A percentile compares a stretch with the other conserved stretches of the same genome.
Evolutionary conservation across 2,888 invertebrate species (phyloP).

Genomic region (Parnassius smintheus): DNA sequence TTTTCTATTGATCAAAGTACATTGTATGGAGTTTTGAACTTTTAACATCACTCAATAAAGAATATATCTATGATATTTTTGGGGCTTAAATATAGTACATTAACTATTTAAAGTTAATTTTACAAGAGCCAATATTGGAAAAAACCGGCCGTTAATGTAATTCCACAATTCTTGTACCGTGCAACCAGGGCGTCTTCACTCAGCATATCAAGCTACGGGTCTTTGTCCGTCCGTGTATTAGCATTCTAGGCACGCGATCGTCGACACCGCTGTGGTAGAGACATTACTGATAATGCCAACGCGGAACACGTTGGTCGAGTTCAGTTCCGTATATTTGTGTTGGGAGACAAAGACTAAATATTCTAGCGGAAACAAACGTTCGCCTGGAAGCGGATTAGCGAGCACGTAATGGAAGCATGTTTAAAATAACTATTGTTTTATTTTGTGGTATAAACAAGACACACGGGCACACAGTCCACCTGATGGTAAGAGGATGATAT

Average conservation of each 20-base stretch:
- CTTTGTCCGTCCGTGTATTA: slow-evolving; percentile 28
- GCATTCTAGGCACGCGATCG: slow-evolving; percentile 27
- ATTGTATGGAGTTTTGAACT: too few species aligned
- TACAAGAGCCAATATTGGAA: too few species aligned
- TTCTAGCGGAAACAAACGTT: slow-evolving; percentile 35
- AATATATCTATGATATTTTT: too few species aligned
- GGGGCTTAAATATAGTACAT: too few species aligned
- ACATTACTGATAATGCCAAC: slow-evolving; percentile 30
- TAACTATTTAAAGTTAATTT: too few species aligned
- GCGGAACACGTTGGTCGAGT: slow-evolving; percentile 57
- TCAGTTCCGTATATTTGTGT: slow-evolving; percentile 35
- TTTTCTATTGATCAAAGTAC: too few species aligned
- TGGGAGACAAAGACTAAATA: slow-evolving; percentile 21
- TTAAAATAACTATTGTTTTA: background rate
- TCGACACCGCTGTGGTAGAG: slow-evolving; percentile 7
- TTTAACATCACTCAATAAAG: too few species aligned
- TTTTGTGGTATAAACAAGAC: too few species aligned
- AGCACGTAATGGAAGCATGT: slow-evolving; percentile 11
- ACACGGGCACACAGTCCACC: too few species aligned
- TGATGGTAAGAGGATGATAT: too few species aligned
- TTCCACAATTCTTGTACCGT: slow-evolving; percentile 19
- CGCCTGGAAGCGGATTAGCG: slow-evolving; percentile 5
- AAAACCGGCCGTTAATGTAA: background rate
- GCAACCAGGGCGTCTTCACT: slow-evolving; percentile 1
- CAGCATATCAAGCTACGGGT: slow-evolving; percentile 20